Evolutionary conservation across 2,113 vertebrate species (phyloP).

Genomic region (Leptobrachium ailaonicum): DNA sequence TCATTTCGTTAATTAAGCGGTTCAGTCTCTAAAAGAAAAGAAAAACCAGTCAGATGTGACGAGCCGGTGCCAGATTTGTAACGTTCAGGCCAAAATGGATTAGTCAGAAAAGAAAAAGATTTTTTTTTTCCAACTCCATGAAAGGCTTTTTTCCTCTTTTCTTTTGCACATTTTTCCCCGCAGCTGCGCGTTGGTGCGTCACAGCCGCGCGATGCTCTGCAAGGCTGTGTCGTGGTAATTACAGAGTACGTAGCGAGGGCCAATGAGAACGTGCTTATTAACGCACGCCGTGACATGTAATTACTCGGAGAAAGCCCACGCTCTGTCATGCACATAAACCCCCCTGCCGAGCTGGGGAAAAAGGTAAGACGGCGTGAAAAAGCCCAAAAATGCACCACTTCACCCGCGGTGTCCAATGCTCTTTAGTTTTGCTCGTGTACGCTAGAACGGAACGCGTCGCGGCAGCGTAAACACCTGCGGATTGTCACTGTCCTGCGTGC

Average conservation of each 20-base stretch:
- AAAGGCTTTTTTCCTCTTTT: no score
- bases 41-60: no score
- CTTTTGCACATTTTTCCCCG: background rate
- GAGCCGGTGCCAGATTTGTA: no score
- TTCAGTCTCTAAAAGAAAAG: no score
- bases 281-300: conserved; percentile 26
- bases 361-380: conserved; percentile 25
- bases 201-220: conserved; percentile 27
- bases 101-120: no score
- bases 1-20: no score
- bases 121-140: no score
- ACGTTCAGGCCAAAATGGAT: no score
- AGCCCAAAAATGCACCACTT: background rate
- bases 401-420: background rate
- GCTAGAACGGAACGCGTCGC: no score
- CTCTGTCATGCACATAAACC: conserved; percentile 28
- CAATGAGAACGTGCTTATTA: conserved; percentile 38
- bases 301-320: conserved; percentile 37
- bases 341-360: conserved; percentile 6
- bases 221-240: conserved; percentile 35
- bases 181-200: conserved; percentile 28
- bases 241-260: conserved; percentile 8
- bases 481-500: no score
- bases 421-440: no score
- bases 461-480: no score